Evolutionary conservation across 2,113 vertebrate genomes (phyloP), one percentile per base, ranked within the genome.

Genomic region (Panurus biarmicus): DNA sequence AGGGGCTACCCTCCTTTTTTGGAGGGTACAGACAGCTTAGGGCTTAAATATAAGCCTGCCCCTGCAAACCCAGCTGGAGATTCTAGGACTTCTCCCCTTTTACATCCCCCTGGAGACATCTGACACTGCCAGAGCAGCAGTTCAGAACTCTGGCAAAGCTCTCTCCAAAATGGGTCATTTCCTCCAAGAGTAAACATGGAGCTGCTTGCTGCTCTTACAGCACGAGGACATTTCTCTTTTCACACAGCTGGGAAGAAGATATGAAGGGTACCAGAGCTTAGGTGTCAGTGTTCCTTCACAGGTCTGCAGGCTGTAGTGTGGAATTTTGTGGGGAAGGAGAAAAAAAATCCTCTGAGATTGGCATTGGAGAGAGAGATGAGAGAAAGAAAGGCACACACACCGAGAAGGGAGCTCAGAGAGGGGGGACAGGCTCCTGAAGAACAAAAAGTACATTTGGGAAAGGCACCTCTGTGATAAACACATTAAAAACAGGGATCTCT

Each of bases 341-440:
- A 53, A n/a, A n/a, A 36, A 56, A 64, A 29, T 9, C 12, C 10
- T 10, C n/a, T 22, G 38, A 82, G 72, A 42, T 22, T 6, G 54
- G n/a, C 60, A 26, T 0, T 56, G 53, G 50, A 61, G 57, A 58
- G 17, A 70, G 45, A n/a, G 8, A 19, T 12, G 26, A 33, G 50
- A 76, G 64, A 38, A 62, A 66, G 38, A 28, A 83, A 76, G 54
- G 40, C 22, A 35, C 0, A 1, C 13, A 35, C 1, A 0, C 5
- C 0, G 1, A 57, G 69, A 29, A 53, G 22, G 18, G 60, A 89
- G 26, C 31, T 25, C 24, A 42, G 42, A 18, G 67, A 12, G 15
- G 3, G 4, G 0, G 6, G 7, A 15, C 47, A 69, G 17, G 29
- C 47, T 57, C 23, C 79, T 57, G 35, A 53, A 79, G 10, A 54